These are phyloP conservation scores for Platysternon megacephalum DNA, from an alignment of 2,113 vertebrate genomes.

Conservation along the genomic window DNA sequence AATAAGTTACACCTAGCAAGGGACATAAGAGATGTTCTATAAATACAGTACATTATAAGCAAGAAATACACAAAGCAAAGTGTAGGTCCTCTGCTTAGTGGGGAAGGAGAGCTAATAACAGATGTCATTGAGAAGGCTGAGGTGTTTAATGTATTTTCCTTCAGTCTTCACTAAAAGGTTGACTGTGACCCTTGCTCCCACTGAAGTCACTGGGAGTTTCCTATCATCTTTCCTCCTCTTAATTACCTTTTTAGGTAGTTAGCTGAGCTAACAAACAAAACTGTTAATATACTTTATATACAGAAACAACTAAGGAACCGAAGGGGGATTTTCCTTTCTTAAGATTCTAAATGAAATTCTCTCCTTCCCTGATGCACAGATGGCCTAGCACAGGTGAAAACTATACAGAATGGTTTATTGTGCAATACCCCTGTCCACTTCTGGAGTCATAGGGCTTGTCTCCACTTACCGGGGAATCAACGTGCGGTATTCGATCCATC, in stretches of 20 bases:
- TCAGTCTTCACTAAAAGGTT: background rate
- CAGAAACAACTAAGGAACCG: background rate
- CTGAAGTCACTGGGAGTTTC: background rate
- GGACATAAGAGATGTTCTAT: background rate
- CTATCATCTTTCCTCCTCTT: background rate
- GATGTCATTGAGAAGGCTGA: background rate
- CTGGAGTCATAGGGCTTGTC: background rate
- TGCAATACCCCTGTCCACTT: background rate
- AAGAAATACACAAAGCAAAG: background rate
- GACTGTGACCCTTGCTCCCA: background rate
- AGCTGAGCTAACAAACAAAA: background rate
- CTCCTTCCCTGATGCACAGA: background rate
- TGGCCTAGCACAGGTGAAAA: background rate
- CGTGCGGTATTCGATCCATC: too few relatives aligned
- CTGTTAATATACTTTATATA: background rate
- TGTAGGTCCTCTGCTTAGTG: background rate
- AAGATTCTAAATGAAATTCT: background rate
- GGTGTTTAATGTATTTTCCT: background rate
- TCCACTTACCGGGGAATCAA: too few relatives aligned
- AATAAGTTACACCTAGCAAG: background rate
- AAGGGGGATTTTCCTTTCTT: background rate
- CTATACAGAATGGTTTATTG: background rate
- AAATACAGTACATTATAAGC: background rate
- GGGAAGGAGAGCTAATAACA: background rate
- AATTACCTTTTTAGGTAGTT: background rate